These are phyloP conservation scores for Gisinianus flammeolus DNA, from an alignment of 2,888 invertebrate genomes.

Conservation along the genomic window DNA sequence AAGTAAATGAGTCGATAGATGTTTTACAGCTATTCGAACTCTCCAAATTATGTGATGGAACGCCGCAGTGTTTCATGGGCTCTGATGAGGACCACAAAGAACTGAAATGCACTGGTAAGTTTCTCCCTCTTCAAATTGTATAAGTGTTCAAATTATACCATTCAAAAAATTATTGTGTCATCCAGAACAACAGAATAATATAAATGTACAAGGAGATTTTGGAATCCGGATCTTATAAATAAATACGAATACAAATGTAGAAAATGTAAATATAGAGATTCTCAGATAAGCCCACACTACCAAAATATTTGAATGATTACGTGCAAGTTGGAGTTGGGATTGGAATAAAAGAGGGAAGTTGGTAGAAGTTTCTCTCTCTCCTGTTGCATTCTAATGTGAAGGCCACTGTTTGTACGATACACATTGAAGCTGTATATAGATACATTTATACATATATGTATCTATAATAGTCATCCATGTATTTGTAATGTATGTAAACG, in stretches of 20 bases:
- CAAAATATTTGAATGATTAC: neutral
- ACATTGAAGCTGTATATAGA: neutral
- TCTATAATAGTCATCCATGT: neutral
- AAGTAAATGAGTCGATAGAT: conserved; percentile 94
- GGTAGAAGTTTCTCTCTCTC: no score
- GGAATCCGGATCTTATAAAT: no score
- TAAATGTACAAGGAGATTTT: no score
- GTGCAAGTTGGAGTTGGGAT: neutral
- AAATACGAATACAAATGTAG: no score
- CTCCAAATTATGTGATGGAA: conserved; percentile 91
- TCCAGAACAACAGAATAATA: no score
- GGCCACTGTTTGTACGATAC: neutral
- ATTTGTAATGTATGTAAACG: neutral
- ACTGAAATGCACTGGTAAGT: conserved; percentile 92
- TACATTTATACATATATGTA: neutral
- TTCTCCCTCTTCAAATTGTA: no score
- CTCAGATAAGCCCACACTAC: neutral
- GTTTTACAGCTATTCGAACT: conserved; percentile 93
- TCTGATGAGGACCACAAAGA: conserved; percentile 88
- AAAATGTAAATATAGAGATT: no score
- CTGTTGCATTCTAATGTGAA: neutral
- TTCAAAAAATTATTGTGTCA: no score
- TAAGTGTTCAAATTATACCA: no score
- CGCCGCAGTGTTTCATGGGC: conserved; percentile 87
- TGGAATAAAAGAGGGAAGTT: neutral